phyloP scores from a whole-genome alignment of 2,797 vertebrate species.

The Coccyzus lansbergi region DNA sequence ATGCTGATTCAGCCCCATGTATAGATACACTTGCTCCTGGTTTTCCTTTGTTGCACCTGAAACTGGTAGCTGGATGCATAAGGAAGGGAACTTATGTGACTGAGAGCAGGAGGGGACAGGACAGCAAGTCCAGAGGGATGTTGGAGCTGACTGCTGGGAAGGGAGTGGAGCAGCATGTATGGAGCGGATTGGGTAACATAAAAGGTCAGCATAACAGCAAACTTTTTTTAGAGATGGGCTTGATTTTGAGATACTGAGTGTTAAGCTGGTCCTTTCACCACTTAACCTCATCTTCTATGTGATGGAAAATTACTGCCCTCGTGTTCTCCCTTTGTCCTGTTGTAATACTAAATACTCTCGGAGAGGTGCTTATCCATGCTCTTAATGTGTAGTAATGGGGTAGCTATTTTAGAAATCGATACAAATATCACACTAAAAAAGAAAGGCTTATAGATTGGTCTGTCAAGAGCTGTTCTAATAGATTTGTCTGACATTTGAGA shows the following conservation, averaged over 20 bases:
- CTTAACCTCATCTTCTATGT: background rate
- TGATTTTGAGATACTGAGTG: background rate
- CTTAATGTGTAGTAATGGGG: constrained; percentile 71
- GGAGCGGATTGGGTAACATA: background rate
- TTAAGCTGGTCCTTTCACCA: background rate
- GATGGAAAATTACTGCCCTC: constrained; percentile 65
- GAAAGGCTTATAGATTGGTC: constrained; percentile 40
- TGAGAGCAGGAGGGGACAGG: background rate
- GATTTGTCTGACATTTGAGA: constrained; percentile 51
- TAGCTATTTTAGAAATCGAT: constrained; percentile 68
- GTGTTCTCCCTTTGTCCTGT: background rate
- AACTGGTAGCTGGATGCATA: rapidly evolving
- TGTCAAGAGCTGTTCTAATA: constrained; percentile 65
- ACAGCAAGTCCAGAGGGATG: background rate
- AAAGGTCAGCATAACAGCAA: background rate
- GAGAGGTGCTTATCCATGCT: constrained; percentile 44
- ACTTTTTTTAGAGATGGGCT: background rate
- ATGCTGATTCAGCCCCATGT: rapidly evolving
- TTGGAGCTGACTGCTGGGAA: background rate
- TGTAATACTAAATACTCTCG: background rate
- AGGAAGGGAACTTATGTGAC: background rate
- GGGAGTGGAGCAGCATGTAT: background rate
- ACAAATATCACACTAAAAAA: constrained; percentile 47
- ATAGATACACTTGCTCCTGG: background rate
- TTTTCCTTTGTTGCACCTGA: background rate